Percentiles rank a stretch among this genome's conserved stretches.
phyloP scores from a whole-genome alignment of 2,113 vertebrate genomes.

The Hippolais icterina region DNA sequence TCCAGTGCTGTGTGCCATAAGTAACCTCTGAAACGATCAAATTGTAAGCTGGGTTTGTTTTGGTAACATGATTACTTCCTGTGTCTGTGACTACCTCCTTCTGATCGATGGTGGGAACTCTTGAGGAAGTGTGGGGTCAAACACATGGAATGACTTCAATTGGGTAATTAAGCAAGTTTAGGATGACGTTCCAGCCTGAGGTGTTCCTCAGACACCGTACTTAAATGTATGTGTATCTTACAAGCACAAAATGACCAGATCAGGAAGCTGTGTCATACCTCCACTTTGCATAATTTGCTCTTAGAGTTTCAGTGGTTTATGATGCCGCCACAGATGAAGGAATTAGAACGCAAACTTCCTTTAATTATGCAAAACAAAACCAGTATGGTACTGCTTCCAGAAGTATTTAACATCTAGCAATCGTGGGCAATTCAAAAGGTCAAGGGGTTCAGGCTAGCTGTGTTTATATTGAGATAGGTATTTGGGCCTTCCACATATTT shows the following conservation, averaged over 20 bases:
- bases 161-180: background rate
- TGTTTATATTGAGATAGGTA: background rate
- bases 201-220: background rate
- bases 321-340: background rate
- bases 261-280: constrained; percentile 42
- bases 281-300: constrained; percentile 12
- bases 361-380: constrained; percentile 30
- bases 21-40: background rate
- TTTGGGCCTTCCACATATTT: background rate
- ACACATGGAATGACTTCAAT: background rate
- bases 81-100: constrained; percentile 21
- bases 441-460: background rate
- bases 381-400: background rate
- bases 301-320: background rate
- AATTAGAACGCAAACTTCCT: background rate
- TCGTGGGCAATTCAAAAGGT: background rate
- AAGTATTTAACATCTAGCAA: background rate
- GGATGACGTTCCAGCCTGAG: background rate
- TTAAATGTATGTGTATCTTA: background rate
- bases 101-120: background rate
- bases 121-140: constrained; percentile 21
- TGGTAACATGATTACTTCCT: constrained; percentile 11
- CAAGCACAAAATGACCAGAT: background rate
- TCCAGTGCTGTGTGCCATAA: background rate
- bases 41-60: background rate